Evolutionary conservation across 2,113 vertebrate species (phyloP).

Genomic region (Sciurus niger): DNA sequence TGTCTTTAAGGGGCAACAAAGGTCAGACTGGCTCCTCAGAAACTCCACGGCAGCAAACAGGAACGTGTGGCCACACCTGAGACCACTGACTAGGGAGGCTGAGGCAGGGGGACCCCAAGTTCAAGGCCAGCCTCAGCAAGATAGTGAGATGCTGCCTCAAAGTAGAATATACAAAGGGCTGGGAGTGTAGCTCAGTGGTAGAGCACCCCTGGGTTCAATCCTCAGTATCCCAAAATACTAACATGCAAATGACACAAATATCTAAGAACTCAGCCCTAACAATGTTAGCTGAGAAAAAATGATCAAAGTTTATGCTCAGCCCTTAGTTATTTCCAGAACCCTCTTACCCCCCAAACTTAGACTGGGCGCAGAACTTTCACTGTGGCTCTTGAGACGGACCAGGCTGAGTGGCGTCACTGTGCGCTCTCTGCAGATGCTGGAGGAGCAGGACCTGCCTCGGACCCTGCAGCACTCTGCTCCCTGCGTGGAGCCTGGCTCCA

Average conservation of each 20-base stretch:
- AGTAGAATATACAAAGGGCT: too few species aligned
- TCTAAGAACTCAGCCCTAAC: background rate
- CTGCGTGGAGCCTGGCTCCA: too few species aligned
- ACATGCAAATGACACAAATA: background rate
- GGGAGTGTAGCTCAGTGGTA: too few species aligned
- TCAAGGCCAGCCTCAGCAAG: too few species aligned
- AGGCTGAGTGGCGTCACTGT: background rate
- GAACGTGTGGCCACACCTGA: background rate
- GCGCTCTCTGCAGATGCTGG: too few species aligned
- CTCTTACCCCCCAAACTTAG: too few species aligned
- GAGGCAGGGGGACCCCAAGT: too few species aligned
- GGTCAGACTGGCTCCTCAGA: background rate
- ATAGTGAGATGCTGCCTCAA: too few species aligned
- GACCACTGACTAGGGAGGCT: too few species aligned
- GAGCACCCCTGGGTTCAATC: too few species aligned
- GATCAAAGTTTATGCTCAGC: background rate
- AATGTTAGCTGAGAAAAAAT: background rate
- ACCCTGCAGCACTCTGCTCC: background rate
- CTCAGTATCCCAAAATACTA: background rate
- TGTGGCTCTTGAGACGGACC: background rate
- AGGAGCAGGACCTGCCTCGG: background rate
- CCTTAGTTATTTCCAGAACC: background rate
- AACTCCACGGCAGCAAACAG: background rate
- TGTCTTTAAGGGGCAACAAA: background rate
- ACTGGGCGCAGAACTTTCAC: background rate